phyloP scores from a whole-genome alignment of 2,797 vertebrate species.

The Tamandua tetradactyla region DNA sequence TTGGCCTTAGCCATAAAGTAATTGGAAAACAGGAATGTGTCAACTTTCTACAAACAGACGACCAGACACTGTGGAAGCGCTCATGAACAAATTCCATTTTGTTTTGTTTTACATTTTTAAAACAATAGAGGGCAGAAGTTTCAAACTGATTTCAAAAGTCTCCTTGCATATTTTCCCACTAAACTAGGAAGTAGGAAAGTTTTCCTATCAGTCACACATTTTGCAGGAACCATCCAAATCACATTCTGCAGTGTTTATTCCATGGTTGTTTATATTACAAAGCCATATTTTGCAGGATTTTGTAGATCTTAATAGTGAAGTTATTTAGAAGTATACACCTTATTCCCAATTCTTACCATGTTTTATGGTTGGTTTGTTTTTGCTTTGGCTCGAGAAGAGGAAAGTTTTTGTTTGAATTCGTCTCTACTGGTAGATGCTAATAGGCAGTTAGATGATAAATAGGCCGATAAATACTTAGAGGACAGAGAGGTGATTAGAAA shows the following conservation, averaged over 20 bases:
- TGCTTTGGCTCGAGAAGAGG: background rate
- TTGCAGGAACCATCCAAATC: background rate
- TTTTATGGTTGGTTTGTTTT: background rate
- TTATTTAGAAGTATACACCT: background rate
- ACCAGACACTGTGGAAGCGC: background rate
- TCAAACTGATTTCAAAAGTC: constrained; percentile 61
- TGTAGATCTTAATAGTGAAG: background rate
- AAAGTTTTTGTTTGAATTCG: background rate
- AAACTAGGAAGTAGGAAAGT: background rate
- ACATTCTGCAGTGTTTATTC: rapidly evolving
- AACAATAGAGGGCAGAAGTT: constrained; percentile 77
- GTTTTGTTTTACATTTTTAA: constrained; percentile 73
- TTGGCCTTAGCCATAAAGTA: background rate
- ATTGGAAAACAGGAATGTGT: no score
- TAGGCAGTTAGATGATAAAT: background rate
- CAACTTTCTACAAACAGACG: no score
- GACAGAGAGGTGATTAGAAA: background rate
- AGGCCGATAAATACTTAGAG: background rate
- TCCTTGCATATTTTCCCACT: background rate
- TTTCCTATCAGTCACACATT: background rate
- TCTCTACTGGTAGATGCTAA: background rate
- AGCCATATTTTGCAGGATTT: background rate
- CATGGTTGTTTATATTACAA: background rate
- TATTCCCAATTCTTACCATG: background rate
- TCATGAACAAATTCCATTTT: background rate